Conservation (phyloP, 2,888 invertebrate species). For the Andrena trimmerana region DNA sequence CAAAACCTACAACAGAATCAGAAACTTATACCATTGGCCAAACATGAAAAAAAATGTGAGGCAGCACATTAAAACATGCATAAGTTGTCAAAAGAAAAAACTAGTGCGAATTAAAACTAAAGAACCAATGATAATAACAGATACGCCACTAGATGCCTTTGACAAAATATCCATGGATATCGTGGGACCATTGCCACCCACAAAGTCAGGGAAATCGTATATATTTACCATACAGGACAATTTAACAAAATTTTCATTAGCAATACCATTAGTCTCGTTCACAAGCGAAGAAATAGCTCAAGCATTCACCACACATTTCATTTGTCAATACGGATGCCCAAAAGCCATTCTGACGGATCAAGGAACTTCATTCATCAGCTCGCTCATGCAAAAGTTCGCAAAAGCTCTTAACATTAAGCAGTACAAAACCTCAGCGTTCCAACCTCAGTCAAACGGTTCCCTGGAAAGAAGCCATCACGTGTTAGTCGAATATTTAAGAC, state of each 20-base stretch:
- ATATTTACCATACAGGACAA: not conserved
- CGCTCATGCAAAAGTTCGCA: not conserved
- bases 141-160: not conserved
- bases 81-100: not conserved
- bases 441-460: not conserved
- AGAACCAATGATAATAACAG: not conserved
- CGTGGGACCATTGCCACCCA: not conserved
- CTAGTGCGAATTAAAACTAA: not conserved
- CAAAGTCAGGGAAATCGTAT: not conserved
- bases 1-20: not conserved
- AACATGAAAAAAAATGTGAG: not conserved
- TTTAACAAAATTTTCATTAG: no score
- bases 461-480: not conserved
- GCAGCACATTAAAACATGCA: not conserved
- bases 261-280: no score
- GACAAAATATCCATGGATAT: conserved; percentile 6
- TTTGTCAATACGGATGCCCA: not conserved
- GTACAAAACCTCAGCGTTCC: not conserved
- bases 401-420: not conserved
- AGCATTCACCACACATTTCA: not conserved
- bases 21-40: not conserved
- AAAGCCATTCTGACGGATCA: not conserved
- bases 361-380: not conserved
- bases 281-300: not conserved
- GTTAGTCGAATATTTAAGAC: not conserved